Evolutionary conservation across 2,113 vertebrate species (phyloP).

Genomic region (Phylloscopus whistleri): DNA sequence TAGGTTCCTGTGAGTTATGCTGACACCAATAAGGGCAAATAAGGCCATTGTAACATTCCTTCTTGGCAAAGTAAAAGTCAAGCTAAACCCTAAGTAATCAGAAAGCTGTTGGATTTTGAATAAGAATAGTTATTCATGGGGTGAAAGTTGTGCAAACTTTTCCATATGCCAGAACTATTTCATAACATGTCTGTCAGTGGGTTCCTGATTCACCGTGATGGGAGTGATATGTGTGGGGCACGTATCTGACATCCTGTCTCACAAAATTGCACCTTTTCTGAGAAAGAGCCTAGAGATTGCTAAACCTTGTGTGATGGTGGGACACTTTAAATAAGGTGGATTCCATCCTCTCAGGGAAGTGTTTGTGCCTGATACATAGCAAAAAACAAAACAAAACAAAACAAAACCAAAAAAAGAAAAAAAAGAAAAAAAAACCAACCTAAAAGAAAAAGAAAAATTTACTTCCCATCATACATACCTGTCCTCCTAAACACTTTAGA

Average conservation of each 20-base stretch:
- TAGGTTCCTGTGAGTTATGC: neutral
- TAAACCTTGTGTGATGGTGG: neutral
- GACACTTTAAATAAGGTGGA: neutral
- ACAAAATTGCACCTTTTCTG: neutral
- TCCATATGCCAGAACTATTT: neutral
- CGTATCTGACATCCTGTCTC: neutral
- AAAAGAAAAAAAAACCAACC: neutral
- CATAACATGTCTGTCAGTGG: neutral
- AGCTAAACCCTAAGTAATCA: neutral
- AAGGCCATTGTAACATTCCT: neutral
- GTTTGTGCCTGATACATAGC: neutral
- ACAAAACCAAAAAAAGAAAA: neutral
- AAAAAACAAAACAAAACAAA: too few relatives aligned
- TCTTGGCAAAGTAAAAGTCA: neutral
- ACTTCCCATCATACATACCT: neutral
- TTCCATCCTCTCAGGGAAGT: neutral
- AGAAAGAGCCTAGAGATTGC: neutral
- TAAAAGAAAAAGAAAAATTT: neutral
- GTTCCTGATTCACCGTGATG: neutral
- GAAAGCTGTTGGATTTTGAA: neutral
- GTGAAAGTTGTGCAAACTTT: neutral
- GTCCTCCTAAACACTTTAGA: neutral
- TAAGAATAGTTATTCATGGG: neutral
- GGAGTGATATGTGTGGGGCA: neutral
- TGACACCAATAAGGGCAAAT: neutral